These are phyloP conservation scores for Mustela erminea DNA, from an alignment of 2,797 vertebrate genomes.

Conservation along the genomic window DNA sequence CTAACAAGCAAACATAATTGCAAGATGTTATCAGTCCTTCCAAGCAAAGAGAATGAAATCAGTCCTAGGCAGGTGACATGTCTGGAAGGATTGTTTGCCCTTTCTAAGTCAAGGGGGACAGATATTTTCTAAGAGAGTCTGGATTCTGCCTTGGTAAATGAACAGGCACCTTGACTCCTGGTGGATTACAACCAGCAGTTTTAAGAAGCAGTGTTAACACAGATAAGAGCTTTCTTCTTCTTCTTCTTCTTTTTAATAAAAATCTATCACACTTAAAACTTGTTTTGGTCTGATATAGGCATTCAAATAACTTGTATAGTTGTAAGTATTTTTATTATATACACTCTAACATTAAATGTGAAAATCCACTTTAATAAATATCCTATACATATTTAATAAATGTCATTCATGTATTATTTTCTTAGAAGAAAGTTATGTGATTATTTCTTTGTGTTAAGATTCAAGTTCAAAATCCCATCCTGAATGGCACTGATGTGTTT, in stretches of 20 bases:
- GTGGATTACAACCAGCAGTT: slow-evolving; percentile 78
- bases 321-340: not conserved
- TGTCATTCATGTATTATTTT: slow-evolving; percentile 13
- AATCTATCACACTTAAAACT: slow-evolving; percentile 72
- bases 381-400: slow-evolving; percentile 3
- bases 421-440: not conserved
- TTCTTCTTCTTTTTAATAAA: not conserved
- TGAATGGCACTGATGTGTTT: not conserved
- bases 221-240: slow-evolving; percentile 79
- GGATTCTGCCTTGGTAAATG: slow-evolving; percentile 49
- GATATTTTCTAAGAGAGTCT: slow-evolving; percentile 50
- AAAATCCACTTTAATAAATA: slow-evolving; percentile 16
- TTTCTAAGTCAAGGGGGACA: slow-evolving; percentile 54
- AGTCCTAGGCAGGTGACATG: slow-evolving; percentile 13
- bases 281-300: not conserved
- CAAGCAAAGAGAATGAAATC: slow-evolving; percentile 76
- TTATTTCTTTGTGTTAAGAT: not conserved
- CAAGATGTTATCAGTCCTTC: slow-evolving; percentile 78
- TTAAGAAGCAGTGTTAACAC: slow-evolving; percentile 78
- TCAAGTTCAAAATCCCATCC: slow-evolving; percentile 47
- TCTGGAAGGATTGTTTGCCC: slow-evolving; percentile 42
- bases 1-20: slow-evolving; percentile 81
- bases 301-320: not conserved
- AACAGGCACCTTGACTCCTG: slow-evolving; percentile 72
- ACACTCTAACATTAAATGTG: not conserved